Percentiles rank a stretch among this genome's conserved stretches.
These are phyloP conservation scores for human DNA, from an alignment of 2,113 vertebrate genomes.

Conservation along the genomic window DNA sequence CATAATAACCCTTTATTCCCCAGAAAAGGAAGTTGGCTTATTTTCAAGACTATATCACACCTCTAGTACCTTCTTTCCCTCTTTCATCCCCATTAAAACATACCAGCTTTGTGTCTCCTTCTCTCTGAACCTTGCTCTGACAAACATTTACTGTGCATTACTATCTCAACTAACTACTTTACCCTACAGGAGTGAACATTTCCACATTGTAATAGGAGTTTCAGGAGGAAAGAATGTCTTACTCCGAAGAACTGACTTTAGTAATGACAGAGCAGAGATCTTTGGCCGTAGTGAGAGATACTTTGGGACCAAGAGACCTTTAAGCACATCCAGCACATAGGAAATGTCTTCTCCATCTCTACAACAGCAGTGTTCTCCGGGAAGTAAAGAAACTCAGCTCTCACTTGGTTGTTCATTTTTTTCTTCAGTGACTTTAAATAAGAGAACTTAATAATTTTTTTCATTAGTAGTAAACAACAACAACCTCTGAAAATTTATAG, in stretches of 20 bases:
- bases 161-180: background rate
- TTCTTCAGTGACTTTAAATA: background rate
- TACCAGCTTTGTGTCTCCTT: background rate
- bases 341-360: background rate
- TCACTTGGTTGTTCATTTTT: background rate
- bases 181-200: background rate
- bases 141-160: background rate
- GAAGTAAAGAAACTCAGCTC: background rate
- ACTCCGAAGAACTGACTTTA: background rate
- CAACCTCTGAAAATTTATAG: background rate
- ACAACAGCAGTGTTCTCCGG: background rate
- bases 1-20: background rate
- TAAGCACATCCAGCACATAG: background rate
- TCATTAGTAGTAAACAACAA: background rate
- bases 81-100: background rate
- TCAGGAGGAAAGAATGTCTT: background rate
- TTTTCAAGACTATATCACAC: background rate
- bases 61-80: background rate
- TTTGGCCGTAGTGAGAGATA: background rate
- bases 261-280: background rate
- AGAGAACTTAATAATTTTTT: background rate
- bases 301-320: background rate
- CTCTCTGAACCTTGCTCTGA: background rate
- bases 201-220: background rate
- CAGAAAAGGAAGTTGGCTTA: background rate